phyloP scores from a whole-genome alignment of 2,113 vertebrate species.

The Ciconia boyciana region DNA sequence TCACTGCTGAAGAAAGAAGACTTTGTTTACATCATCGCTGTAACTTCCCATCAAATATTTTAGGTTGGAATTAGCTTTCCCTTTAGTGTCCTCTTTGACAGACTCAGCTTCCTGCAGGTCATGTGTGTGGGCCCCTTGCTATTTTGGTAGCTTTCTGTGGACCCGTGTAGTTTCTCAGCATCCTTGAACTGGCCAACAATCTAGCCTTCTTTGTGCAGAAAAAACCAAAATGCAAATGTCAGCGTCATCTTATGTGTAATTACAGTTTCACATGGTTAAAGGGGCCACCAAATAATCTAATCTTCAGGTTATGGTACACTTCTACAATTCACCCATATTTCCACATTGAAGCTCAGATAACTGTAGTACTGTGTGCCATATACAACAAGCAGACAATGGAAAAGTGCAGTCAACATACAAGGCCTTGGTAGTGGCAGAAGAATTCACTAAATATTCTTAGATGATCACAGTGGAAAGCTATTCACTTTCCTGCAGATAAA shows the following conservation, averaged over 20 bases:
- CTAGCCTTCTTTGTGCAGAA: background rate
- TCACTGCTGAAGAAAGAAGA: background rate
- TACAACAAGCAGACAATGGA: background rate
- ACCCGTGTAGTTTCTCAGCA: background rate
- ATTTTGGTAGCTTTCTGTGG: background rate
- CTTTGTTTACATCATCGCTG: background rate
- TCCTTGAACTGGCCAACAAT: background rate
- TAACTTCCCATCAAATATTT: background rate
- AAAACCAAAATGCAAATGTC: background rate
- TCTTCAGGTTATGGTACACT: background rate
- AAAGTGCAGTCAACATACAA: background rate
- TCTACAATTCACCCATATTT: background rate
- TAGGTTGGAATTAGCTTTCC: background rate
- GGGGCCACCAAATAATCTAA: background rate
- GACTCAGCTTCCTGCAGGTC: background rate
- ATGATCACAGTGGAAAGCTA: background rate
- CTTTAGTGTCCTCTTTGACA: background rate
- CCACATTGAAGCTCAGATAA: background rate
- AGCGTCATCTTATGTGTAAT: no score
- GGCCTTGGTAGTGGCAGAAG: background rate
- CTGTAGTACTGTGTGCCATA: background rate
- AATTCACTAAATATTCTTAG: background rate
- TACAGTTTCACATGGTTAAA: background rate
- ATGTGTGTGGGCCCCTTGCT: background rate
- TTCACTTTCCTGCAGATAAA: background rate